Conservation (phyloP, 2,888 invertebrate genomes). For the Rotaria macrura region DNA sequence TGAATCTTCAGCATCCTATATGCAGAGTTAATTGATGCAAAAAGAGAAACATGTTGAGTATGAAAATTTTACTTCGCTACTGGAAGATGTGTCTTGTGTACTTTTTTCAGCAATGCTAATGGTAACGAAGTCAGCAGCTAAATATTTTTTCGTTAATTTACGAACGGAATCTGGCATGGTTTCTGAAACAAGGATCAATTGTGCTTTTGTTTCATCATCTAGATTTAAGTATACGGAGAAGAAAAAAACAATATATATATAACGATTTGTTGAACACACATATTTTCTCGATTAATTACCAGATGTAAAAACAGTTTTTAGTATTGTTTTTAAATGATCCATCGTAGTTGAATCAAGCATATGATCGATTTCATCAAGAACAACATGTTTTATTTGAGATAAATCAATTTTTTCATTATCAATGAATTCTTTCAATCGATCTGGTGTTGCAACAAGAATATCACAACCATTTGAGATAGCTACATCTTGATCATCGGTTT, state of each 20-base stretch:
- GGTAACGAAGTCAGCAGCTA: conserved; percentile 38
- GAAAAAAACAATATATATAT: conserved; percentile 16
- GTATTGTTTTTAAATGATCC: conserved; percentile 54
- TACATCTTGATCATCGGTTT: conserved; percentile 69
- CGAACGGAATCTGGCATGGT: conserved; percentile 47
- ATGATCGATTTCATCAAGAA: conserved; percentile 88
- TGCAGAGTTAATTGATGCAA: not conserved
- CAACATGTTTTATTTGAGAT: conserved; percentile 57
- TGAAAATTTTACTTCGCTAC: not conserved
- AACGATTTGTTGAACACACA: not conserved
- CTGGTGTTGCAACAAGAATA: conserved; percentile 89
- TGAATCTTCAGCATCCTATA: conserved; percentile 37
- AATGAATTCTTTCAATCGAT: conserved; percentile 88
- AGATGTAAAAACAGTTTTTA: conserved; percentile 35
- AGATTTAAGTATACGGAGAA: not conserved
- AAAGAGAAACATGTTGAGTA: too few species aligned
- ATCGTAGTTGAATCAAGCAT: conserved; percentile 56
- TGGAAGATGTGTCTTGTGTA: conserved; percentile 20
- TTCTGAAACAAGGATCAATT: conserved; percentile 48
- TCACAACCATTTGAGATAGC: conserved; percentile 80
- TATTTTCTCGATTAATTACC: not conserved
- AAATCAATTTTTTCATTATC: conserved; percentile 62
- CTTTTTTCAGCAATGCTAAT: conserved; percentile 41
- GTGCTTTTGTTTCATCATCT: conserved; percentile 37
- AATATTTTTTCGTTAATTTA: conserved; percentile 42